Base-by-base conservation (phyloP, 2,113 vertebrate genomes). In the Tetraodon nigroviridis region DNA sequence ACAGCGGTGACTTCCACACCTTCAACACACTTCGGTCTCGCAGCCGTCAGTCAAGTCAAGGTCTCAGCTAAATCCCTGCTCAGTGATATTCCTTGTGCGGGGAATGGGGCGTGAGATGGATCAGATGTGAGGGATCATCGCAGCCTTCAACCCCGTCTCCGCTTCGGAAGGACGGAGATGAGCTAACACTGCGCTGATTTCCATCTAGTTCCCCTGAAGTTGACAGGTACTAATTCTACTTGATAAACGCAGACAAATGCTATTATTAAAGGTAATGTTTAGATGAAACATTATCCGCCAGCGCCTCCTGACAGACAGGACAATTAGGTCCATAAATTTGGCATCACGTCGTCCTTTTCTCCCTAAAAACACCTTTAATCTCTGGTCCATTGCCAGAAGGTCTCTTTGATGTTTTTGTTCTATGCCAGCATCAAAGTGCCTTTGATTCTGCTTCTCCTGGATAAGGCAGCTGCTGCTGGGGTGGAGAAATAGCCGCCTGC, bases 41-140 rank as follows among this genome's bases (percentile, higher is more conserved):
- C 42, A 52, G 55, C 64, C 46, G 61, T 21, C 64, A 61, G 74
- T 78, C 64, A 67, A 67, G 73, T 82, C 80, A 86, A 86, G 84
- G 84, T 82, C 84, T 80, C 48, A 71, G 73, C 68, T 82, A 81
- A 82, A 81, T 72, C 73, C 73, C 58, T 52, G 66, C 61, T 82
- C 71, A 77, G 66, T 80, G 77, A 79, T 80, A 77, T 78, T 87
- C 55, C 67, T 22, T 75, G 68, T 11, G 12, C 76, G 70, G 49
- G 56, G 75, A 73, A 71, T 58, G 68, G 77, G 56, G 69, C 75
- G 64, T 82, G 79, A 79, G 67, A 65, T 52, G 62, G 75, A 62
- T 81, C 75, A 65, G 71, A 76, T 78, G 79, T 81, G 74, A 84
- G 71, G 75, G 80, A 84, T 84, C 78, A 79, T 81, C 77, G 75